These are phyloP conservation scores for Acrobasis repandana DNA, from an alignment of 2,888 invertebrate genomes.

Conservation along the genomic window DNA sequence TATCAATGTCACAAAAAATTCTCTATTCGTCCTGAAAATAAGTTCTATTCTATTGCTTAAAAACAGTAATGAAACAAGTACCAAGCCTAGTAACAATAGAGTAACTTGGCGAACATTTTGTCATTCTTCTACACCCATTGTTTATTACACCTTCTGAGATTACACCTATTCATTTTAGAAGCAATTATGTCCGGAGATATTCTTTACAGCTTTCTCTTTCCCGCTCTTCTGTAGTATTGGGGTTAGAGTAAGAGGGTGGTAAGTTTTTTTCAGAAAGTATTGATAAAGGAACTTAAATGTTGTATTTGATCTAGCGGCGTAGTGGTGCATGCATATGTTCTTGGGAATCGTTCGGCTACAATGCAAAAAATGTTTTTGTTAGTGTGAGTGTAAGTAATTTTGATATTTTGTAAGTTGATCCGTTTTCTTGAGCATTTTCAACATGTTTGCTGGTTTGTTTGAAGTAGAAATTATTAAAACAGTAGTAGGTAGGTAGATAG, in stretches of 20 bases:
- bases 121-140: constrained; percentile 57
- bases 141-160: too few relatives aligned
- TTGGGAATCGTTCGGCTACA: constrained; percentile 76
- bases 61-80: too few relatives aligned
- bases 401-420: constrained; percentile 44
- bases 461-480: too few relatives aligned
- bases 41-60: too few relatives aligned
- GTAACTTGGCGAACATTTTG: constrained; percentile 46
- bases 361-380: constrained; percentile 74
- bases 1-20: too few relatives aligned
- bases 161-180: constrained; percentile 69
- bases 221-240: constrained; percentile 33
- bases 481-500: too few relatives aligned
- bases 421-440: not conserved
- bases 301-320: constrained; percentile 80
- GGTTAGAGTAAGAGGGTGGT: constrained; percentile 57
- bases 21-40: too few relatives aligned
- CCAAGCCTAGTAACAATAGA: too few relatives aligned
- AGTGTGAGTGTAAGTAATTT: constrained; percentile 44
- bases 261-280: constrained; percentile 67
- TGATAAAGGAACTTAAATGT: constrained; percentile 78
- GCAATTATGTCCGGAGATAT: constrained; percentile 66
- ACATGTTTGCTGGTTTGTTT: constrained; percentile 15
- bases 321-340: constrained; percentile 82
- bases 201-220: constrained; percentile 50